Percentiles rank a stretch among this genome's conserved stretches.
Evolutionary conservation across 2,797 vertebrate species (phyloP).

Genomic region (Gallirallus australis): DNA sequence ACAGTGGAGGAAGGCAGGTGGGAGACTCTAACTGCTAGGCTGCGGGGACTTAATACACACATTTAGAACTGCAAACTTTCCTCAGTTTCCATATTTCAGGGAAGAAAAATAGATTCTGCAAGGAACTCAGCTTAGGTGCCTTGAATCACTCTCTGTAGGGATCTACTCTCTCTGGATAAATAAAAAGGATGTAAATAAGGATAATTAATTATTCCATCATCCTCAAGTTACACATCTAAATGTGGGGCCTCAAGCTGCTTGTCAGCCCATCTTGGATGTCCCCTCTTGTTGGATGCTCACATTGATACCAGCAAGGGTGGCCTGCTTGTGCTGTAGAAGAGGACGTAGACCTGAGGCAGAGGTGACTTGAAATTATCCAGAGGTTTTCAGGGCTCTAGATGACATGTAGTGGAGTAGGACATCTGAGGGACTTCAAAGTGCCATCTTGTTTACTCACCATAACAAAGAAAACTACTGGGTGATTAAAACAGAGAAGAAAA

Average conservation of each 20-base stretch:
- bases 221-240: background rate
- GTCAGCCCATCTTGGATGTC: background rate
- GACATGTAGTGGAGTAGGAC: rapidly evolving
- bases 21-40: background rate
- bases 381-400: background rate
- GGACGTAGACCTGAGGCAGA: background rate
- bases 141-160: background rate
- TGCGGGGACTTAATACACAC: background rate
- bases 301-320: background rate
- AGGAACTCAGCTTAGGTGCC: background rate
- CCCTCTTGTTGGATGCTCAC: background rate
- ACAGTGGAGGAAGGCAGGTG: background rate
- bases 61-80: background rate
- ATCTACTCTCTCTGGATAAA: background rate
- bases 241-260: background rate
- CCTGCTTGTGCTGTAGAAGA: background rate
- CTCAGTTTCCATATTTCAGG: background rate
- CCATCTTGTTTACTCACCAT: background rate
- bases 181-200: background rate
- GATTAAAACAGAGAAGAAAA: background rate
- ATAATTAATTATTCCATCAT: background rate
- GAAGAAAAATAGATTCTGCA: background rate
- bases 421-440: background rate
- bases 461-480: background rate
- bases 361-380: background rate